Evolutionary conservation across 2,797 vertebrate species (phyloP).

Genomic region (Eospalax fontanierii): DNA sequence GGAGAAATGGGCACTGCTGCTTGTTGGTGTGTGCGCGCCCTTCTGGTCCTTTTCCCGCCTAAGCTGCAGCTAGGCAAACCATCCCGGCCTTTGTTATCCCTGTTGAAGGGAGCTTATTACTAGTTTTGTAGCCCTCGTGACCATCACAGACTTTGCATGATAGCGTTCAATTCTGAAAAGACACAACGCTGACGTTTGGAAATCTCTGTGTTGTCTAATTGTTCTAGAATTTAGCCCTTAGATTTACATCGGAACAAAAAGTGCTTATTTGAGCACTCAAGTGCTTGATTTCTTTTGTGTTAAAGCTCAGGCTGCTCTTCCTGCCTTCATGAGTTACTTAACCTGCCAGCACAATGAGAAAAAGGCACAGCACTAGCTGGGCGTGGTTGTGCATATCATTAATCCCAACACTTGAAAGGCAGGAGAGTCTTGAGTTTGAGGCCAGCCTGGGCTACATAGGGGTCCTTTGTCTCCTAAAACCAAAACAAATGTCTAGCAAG

Average conservation of each 20-base stretch:
- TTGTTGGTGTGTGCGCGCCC: neutral
- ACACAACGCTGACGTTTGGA: neutral
- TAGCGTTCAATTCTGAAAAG: neutral
- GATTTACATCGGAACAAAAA: neutral
- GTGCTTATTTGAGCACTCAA: neutral
- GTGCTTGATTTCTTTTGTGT: neutral
- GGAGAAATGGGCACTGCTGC: neutral
- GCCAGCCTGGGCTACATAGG: neutral
- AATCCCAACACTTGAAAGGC: neutral
- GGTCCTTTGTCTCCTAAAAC: neutral
- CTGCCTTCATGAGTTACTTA: neutral
- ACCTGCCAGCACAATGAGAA: too few species aligned
- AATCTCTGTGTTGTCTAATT: neutral
- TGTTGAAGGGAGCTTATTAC: neutral
- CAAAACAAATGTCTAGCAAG: neutral
- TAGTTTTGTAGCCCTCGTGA: neutral
- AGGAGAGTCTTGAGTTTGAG: neutral
- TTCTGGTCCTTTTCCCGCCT: neutral
- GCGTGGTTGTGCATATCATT: neutral
- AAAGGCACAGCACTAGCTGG: neutral
- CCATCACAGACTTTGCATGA: neutral
- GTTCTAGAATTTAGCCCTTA: neutral
- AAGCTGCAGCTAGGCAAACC: neutral
- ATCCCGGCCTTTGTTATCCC: neutral
- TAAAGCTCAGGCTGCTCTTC: neutral